These are phyloP conservation scores for Zaprionus nigranus DNA, from an alignment of 1,140 invertebrate genomes.

Conservation along the genomic window DNA sequence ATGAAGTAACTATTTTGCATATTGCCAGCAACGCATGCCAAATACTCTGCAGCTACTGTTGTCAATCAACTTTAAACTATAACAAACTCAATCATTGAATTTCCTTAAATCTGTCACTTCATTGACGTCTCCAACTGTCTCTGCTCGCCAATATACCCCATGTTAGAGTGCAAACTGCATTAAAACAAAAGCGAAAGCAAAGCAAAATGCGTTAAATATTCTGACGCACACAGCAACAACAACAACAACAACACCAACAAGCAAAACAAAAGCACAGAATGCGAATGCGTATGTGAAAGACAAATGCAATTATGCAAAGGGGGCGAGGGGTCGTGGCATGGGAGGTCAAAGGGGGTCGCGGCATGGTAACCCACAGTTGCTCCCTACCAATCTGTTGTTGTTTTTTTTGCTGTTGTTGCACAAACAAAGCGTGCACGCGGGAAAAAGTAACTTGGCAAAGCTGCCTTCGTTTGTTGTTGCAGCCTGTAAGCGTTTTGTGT, in stretches of 20 bases:
- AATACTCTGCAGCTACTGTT: neutral
- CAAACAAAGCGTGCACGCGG: constrained; percentile 45
- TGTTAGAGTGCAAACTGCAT: neutral
- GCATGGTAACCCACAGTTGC: constrained; percentile 19
- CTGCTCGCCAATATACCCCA: neutral
- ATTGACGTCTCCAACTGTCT: neutral
- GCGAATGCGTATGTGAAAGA: constrained; percentile 48
- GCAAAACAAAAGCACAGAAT: constrained; percentile 14
- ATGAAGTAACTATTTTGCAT: neutral
- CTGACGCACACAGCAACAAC: constrained; percentile 24
- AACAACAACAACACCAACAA: constrained; percentile 2
- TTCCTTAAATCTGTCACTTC: no score
- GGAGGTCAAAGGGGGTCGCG: no score
- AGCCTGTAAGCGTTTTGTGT: constrained; percentile 36
- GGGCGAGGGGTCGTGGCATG: neutral
- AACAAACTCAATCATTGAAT: neutral
- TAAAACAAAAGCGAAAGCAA: constrained; percentile 16
- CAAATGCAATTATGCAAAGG: constrained; percentile 66
- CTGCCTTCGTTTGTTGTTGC: constrained; percentile 7
- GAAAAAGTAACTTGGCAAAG: constrained; percentile 14
- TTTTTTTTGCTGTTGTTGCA: constrained; percentile 28
- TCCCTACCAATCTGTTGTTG: constrained; percentile 9
- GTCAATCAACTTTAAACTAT: neutral
- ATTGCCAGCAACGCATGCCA: neutral
- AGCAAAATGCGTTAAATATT: constrained; percentile 39